phyloP scores from a whole-genome alignment of 2,888 invertebrate species.

The Caenorhabditis afra region DNA sequence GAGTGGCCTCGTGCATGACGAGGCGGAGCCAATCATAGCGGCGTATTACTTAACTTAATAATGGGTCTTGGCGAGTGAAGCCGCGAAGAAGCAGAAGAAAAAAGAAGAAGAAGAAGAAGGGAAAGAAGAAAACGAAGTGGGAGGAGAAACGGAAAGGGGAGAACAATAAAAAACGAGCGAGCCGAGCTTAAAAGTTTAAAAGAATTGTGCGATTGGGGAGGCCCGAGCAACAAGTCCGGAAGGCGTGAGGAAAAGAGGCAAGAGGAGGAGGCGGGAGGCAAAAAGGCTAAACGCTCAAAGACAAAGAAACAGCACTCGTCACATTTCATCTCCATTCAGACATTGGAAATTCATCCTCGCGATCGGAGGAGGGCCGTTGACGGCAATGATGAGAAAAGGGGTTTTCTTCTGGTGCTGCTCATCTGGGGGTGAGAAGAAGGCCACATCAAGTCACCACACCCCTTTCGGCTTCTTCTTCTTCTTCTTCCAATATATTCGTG shows the following conservation, averaged over 20 bases:
- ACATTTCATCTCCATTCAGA: slow-evolving; percentile 46
- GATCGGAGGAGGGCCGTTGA: background rate
- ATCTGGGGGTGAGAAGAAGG: slow-evolving; percentile 2
- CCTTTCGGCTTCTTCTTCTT: slow-evolving; percentile 3
- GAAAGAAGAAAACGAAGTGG: slow-evolving; percentile 18
- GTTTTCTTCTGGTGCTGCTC: slow-evolving; percentile 14
- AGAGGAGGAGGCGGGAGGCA: background rate
- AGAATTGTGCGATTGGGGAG: background rate
- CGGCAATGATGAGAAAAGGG: slow-evolving; percentile 27
- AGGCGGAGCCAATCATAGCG: slow-evolving; percentile 57
- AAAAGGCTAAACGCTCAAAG: background rate
- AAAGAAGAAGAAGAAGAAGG: slow-evolving; percentile 18
- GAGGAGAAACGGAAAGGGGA: slow-evolving; percentile 7
- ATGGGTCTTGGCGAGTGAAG: slow-evolving; percentile 19
- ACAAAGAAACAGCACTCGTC: slow-evolving; percentile 43
- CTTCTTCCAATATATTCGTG: slow-evolving; percentile 16
- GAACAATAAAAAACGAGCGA: slow-evolving; percentile 25
- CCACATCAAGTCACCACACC: background rate
- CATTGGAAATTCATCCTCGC: slow-evolving; percentile 52
- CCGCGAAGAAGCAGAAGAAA: background rate
- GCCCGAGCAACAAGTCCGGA: background rate
- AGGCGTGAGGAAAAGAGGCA: background rate
- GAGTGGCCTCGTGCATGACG: slow-evolving; percentile 53
- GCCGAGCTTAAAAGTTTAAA: background rate
- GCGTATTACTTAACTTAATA: slow-evolving; percentile 45